A percentile compares a stretch with the other conserved stretches of the same genome.
Evolutionary conservation across 2,888 invertebrate genomes (phyloP).

Genomic region (Caenorhabditis sp.): DNA sequence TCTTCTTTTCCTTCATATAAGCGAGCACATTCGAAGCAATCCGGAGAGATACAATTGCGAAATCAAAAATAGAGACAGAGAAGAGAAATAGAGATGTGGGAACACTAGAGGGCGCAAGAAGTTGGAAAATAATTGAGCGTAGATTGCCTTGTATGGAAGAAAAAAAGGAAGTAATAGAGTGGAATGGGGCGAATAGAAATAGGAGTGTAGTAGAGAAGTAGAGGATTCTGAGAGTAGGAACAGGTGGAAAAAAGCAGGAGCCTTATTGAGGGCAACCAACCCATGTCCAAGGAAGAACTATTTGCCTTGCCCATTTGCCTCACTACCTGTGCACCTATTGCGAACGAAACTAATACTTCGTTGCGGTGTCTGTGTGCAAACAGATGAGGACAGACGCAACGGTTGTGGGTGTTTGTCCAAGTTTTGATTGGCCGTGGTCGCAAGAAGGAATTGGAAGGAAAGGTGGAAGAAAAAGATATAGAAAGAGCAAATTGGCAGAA

Average conservation of each 20-base stretch:
- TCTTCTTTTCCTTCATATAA: background rate
- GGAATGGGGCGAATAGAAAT: background rate
- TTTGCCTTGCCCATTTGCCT: constrained; percentile 1
- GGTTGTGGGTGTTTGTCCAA: constrained; percentile 46
- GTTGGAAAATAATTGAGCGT: constrained; percentile 20
- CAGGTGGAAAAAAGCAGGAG: constrained; percentile 34
- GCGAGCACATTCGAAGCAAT: background rate
- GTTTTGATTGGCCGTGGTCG: constrained; percentile 42
- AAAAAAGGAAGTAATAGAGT: background rate
- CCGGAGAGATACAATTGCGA: constrained; percentile 8
- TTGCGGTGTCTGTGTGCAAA: constrained; percentile 47
- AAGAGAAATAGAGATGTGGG: background rate
- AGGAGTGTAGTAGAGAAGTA: background rate
- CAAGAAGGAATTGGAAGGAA: constrained; percentile 15
- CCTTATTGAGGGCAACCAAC: background rate
- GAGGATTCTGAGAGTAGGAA: background rate
- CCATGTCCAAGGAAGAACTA: constrained; percentile 42
- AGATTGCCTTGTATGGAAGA: constrained; percentile 17
- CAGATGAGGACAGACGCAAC: constrained; percentile 28
- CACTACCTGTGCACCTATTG: constrained; percentile 30
- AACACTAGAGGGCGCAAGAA: background rate
- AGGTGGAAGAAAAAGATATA: constrained; percentile 9
- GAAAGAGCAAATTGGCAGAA: background rate
- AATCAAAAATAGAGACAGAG: constrained; percentile 1
- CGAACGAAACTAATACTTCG: constrained; percentile 1